Evolutionary conservation across 2,113 vertebrate genomes (phyloP).

Genomic region (Tautogolabrus adspersus): DNA sequence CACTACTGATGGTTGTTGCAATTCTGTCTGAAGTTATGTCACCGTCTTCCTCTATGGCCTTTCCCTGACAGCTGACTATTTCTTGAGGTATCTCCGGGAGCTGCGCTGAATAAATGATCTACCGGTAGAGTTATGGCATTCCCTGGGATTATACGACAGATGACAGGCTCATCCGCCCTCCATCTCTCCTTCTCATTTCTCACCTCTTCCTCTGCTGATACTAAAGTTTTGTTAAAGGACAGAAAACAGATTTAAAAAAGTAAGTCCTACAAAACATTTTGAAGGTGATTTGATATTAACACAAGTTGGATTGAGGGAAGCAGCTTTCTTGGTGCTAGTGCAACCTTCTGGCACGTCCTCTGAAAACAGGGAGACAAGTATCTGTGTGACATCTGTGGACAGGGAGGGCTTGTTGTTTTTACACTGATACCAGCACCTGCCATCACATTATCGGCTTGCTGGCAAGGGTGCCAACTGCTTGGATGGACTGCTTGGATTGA

Average conservation of each 20-base stretch:
- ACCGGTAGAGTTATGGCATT: conserved; percentile 58
- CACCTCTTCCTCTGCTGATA: conserved; percentile 24
- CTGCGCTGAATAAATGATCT: conserved; percentile 73
- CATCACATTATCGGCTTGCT: conserved; percentile 62
- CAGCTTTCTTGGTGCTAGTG: not conserved
- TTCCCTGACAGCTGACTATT: conserved; percentile 50
- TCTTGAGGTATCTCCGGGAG: conserved; percentile 55
- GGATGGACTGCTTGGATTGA: conserved; percentile 26
- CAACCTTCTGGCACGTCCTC: conserved; percentile 58
- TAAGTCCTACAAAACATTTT: conserved; percentile 14
- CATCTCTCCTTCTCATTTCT: conserved; percentile 30
- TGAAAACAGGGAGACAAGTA: conserved; percentile 59
- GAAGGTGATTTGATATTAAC: conserved; percentile 52
- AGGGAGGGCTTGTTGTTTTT: conserved; percentile 65
- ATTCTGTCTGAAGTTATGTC: conserved; percentile 62
- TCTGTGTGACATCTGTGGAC: conserved; percentile 68
- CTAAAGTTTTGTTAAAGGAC: conserved; percentile 8
- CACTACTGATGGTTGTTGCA: conserved; percentile 51
- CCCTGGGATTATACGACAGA: conserved; percentile 62
- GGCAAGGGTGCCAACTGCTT: conserved; percentile 55
- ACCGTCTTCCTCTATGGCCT: conserved; percentile 56
- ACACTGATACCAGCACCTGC: conserved; percentile 64
- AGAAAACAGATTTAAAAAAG: conserved; percentile 18
- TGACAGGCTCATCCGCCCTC: conserved; percentile 51
- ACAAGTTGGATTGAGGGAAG: not conserved